Conservation (phyloP, 2,113 vertebrate species). For the Brachyhypopomus occidentalis region DNA sequence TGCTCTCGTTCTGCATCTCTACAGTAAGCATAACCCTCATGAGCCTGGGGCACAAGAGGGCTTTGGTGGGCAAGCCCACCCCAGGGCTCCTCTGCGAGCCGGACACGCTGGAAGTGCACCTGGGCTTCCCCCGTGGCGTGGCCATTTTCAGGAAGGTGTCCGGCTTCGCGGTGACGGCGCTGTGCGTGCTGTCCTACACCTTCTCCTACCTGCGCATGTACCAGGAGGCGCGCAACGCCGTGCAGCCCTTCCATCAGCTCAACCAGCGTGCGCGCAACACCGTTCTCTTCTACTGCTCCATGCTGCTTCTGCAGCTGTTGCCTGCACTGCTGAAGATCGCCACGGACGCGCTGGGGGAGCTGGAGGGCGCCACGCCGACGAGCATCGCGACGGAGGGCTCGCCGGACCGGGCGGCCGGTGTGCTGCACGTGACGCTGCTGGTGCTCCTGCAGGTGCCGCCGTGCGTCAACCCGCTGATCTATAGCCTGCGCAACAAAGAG, state of each 20-base stretch:
- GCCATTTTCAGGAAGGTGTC: slow-evolving; percentile 53
- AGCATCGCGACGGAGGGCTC: neutral
- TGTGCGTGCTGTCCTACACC: slow-evolving; percentile 55
- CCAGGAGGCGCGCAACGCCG: slow-evolving; percentile 56
- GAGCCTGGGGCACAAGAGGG: neutral
- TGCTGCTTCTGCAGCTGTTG: slow-evolving; percentile 67
- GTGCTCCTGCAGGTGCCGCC: slow-evolving; percentile 58
- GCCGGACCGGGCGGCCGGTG: slow-evolving; percentile 6
- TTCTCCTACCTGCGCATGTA: slow-evolving; percentile 66
- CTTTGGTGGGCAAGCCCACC: neutral
- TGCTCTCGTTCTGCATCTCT: slow-evolving; percentile 41
- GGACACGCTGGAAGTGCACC: slow-evolving; percentile 62
- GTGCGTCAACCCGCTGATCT: slow-evolving; percentile 68
- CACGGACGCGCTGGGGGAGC: slow-evolving; percentile 62
- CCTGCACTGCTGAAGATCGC: slow-evolving; percentile 58
- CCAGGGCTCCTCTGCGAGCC: slow-evolving; percentile 64
- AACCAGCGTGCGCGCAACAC: slow-evolving; percentile 63
- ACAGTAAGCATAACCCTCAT: slow-evolving; percentile 47
- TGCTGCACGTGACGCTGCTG: slow-evolving; percentile 60
- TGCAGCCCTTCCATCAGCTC: slow-evolving; percentile 61
- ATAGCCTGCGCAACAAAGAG: slow-evolving; percentile 60
- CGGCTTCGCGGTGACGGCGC: slow-evolving; percentile 33
- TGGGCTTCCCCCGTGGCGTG: slow-evolving; percentile 60
- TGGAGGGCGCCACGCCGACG: slow-evolving; percentile 44
- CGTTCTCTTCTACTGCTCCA: slow-evolving; percentile 64